phyloP scores from a whole-genome alignment of 2,797 vertebrate genomes.

The Protosalanx chinensis region DNA sequence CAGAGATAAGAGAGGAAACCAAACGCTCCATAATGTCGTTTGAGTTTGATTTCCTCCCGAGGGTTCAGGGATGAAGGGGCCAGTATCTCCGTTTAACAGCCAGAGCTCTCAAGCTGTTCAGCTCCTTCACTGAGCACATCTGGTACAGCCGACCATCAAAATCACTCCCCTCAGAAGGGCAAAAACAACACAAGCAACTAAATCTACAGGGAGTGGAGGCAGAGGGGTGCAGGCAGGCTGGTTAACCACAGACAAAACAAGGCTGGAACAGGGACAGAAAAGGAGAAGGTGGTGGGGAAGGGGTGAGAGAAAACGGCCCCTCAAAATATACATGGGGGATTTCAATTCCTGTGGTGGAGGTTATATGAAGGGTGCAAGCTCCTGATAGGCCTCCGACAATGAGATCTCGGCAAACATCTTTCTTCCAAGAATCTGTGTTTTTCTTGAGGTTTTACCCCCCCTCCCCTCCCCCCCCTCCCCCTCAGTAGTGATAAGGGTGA shows the following conservation, averaged over 20 bases:
- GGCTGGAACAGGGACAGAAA: conserved; percentile 18
- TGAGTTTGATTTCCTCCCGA: conserved; percentile 56
- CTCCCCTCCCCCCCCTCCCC: conserved; percentile 46
- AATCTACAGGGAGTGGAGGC: conserved; percentile 8
- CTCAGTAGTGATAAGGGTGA: conserved; percentile 59
- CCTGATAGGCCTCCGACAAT: conserved; percentile 59
- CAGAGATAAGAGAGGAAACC: conserved; percentile 45
- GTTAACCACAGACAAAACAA: conserved; percentile 34
- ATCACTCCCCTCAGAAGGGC: conserved; percentile 26
- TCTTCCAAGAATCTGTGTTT: conserved; percentile 65
- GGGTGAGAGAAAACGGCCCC: conserved; percentile 31
- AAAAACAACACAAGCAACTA: not conserved
- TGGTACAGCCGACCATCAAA: conserved; percentile 55
- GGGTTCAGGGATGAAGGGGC: conserved; percentile 59
- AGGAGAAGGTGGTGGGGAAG: conserved; percentile 26
- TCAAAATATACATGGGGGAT: conserved; percentile 42
- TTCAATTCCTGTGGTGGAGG: conserved; percentile 58
- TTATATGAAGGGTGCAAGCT: conserved; percentile 35
- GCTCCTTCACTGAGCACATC: conserved; percentile 58
- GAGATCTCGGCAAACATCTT: conserved; percentile 54
- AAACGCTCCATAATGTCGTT: conserved; percentile 26
- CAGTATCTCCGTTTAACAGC: conserved; percentile 52
- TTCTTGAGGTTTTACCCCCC: conserved; percentile 69
- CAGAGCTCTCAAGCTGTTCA: conserved; percentile 64
- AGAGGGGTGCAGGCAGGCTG: not conserved